phyloP scores from a whole-genome alignment of 2,888 invertebrate species.

The Latrodectus elegans region DNA sequence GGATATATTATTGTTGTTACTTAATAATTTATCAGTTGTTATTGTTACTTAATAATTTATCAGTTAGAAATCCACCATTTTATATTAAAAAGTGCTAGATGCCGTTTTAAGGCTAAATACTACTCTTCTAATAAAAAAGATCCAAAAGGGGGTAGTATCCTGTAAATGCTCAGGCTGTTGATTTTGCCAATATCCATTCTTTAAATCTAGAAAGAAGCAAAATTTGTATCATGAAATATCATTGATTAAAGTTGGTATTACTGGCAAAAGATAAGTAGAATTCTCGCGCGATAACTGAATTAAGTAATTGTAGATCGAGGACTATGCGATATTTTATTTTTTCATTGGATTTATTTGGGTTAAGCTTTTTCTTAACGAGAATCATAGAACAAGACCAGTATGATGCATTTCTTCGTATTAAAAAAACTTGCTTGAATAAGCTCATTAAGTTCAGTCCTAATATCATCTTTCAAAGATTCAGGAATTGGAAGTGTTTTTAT shows the following conservation, averaged over 20 bases:
- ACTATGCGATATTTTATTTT: conserved; percentile 1
- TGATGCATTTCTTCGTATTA: neutral
- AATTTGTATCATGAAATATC: conserved; percentile 5
- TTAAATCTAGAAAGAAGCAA: neutral
- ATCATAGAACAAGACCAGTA: neutral
- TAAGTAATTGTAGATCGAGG: conserved; percentile 7
- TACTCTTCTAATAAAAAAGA: neutral
- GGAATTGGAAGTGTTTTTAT: neutral
- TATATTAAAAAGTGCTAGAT: conserved; percentile 2
- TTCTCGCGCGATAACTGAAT: neutral
- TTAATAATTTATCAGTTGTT: too few species aligned
- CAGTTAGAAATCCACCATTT: neutral
- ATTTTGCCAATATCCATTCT: conserved; percentile 26
- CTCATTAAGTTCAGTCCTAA: neutral
- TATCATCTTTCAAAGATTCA: neutral
- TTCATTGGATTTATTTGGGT: neutral
- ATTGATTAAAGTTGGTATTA: neutral
- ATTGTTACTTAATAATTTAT: neutral
- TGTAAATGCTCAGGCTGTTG: conserved; percentile 13
- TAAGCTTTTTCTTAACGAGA: conserved; percentile 2
- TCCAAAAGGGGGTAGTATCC: neutral
- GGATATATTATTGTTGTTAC: neutral
- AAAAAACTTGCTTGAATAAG: neutral
- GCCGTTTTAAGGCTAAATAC: conserved; percentile 14
- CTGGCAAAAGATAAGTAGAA: neutral